Base-by-base conservation (phyloP, 1,140 invertebrate genomes). In the Cherax quadricarinatus region DNA sequence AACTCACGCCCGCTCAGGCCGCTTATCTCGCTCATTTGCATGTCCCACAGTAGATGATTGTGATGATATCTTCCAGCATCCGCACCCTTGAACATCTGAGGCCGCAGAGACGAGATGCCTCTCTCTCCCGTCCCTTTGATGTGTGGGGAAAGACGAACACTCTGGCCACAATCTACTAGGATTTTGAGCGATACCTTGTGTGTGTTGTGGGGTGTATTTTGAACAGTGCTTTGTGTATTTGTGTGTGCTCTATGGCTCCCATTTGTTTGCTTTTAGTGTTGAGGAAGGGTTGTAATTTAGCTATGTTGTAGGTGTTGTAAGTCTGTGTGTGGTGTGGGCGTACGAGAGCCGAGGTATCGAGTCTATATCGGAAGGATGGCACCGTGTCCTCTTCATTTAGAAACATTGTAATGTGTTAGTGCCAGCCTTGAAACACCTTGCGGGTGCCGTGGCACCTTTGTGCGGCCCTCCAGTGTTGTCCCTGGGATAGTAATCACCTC, bases 11-110 rank as follows among this genome's bases (percentile, higher is more conserved):
- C 81, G 62, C 88, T 60, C 51, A 18, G 30, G 57, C 82, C 82
- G 49, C 88, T 90, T 90, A 90, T 90, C 88, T 41, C 30, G 24
- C 88, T 90, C 81, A 90, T 90, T 90, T 90, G 88, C 88, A 90
- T 90, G 88, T 84, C 70, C 24, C 81, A 90, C 88, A 90, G 88
- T 90, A 90, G 88, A 90, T 90, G 88, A 90, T 90, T 90, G 88
- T 90, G 88, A 51, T 90, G 88, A 90, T 90, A 90, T 90, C 88
- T 84, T 85, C 82, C 88, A 90, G 88, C 88, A 90, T 90, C 88
- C 88, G 81, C 81, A 48, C 81, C 41, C 24, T 66, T 75, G 88
- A 84, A 90, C 88, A 90, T 90, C 88, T 90, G 88, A 90, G 88
- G 70, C 81, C 57, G 21, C 81, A 5, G 88, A 84, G 88, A 90